These are phyloP conservation scores for Bombus sibiricus DNA, from an alignment of 1,140 invertebrate genomes.

Conservation along the genomic window DNA sequence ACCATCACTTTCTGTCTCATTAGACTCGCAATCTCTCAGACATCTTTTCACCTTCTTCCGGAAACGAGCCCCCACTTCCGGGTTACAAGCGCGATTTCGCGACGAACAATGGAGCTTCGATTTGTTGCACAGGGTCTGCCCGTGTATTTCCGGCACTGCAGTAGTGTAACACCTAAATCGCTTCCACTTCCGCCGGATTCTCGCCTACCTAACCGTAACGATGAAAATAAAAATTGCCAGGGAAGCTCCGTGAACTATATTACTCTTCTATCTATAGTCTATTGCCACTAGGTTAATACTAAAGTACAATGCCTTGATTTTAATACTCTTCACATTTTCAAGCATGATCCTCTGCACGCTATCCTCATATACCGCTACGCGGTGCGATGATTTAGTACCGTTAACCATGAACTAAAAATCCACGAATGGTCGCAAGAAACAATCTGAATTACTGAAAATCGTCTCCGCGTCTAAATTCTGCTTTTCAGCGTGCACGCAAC, in stretches of 20 bases:
- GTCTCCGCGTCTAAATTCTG: constrained; percentile 14
- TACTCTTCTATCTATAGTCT: no score
- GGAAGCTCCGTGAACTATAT: background rate
- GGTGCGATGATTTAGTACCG: constrained; percentile 26
- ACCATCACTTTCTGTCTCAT: constrained; percentile 47
- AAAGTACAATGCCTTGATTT: background rate
- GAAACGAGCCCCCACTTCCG: constrained; percentile 54
- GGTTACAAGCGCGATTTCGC: constrained; percentile 56
- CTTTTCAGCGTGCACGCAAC: constrained; percentile 28
- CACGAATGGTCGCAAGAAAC: background rate
- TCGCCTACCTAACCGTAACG: constrained; percentile 57
- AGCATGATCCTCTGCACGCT: background rate
- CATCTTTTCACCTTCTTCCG: constrained; percentile 59
- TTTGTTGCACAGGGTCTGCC: constrained; percentile 52
- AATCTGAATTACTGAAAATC: constrained; percentile 47
- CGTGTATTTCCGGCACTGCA: constrained; percentile 59
- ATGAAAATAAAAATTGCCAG: constrained; percentile 38
- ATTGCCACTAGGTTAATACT: background rate
- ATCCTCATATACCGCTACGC: background rate
- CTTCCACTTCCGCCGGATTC: constrained; percentile 66
- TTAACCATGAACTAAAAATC: constrained; percentile 36
- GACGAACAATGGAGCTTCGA: constrained; percentile 59
- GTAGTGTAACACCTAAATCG: constrained; percentile 54
- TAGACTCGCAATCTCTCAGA: constrained; percentile 21
- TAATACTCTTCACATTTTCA: background rate